Conservation (phyloP, 2,797 vertebrate species). For the Cuniculus paca region DNA sequence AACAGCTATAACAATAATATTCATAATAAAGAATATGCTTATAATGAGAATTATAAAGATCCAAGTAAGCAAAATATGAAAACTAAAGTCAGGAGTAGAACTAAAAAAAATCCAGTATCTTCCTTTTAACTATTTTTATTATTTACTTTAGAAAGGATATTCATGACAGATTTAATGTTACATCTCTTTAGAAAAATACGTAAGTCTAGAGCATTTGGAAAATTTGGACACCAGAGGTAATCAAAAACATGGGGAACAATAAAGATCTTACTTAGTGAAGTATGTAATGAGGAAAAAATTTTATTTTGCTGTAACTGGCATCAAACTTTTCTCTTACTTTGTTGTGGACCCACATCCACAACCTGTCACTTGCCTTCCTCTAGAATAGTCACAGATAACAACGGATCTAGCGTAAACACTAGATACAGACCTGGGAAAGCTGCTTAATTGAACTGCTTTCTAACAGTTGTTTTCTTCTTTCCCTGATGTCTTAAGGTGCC, state of each 20-base stretch:
- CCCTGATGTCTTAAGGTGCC: slow-evolving; percentile 70
- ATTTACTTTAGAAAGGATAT: neutral
- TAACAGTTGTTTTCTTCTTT: neutral
- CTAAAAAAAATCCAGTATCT: neutral
- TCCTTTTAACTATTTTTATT: slow-evolving; percentile 38
- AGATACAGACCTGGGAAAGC: slow-evolving; percentile 36
- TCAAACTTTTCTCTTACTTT: slow-evolving; percentile 20
- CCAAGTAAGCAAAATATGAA: slow-evolving; percentile 4
- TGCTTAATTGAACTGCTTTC: neutral
- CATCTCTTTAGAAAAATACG: neutral
- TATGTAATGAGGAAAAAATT: slow-evolving; percentile 19
- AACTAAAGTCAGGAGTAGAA: slow-evolving; percentile 17
- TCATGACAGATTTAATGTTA: slow-evolving; percentile 39
- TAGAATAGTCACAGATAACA: slow-evolving; percentile 55
- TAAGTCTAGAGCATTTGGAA: neutral
- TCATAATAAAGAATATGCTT: neutral
- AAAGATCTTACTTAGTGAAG: slow-evolving; percentile 43
- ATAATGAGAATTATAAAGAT: neutral
- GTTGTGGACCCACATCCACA: neutral
- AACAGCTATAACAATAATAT: neutral
- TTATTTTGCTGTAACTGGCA: neutral
- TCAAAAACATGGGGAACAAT: slow-evolving; percentile 29
- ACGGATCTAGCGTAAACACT: neutral
- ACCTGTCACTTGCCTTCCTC: neutral
- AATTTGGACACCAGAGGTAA: neutral